Base-by-base conservation (phyloP, 2,113 vertebrate species). In the Syrrhaptes paradoxus region DNA sequence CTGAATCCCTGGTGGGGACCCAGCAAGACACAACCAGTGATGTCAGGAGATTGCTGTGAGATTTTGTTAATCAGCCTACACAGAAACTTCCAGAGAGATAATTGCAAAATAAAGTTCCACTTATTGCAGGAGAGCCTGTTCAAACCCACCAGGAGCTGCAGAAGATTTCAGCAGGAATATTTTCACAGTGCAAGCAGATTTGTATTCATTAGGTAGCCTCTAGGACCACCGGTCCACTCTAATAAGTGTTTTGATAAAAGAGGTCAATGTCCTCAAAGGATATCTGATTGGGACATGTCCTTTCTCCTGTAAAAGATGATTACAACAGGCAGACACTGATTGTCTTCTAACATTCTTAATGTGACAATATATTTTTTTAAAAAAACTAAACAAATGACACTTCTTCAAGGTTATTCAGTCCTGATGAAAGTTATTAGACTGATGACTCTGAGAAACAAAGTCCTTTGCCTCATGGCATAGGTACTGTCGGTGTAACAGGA, bases 171-270 rank as follows among this genome's bases (percentile, higher is more conserved):
- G 59, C n/a, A 84, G 41, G 48, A 77, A 52, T 52, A 24, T 6
- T 95, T 71, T 73, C 19, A 58, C 2, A 4, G 43, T 68, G 34
- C 41, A 68, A 63, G 34, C n/a, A 61, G n/a, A 80, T 96, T 87
- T 89, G 21, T 87, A 92, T 93, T 95, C 87, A 71, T 85, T 48
- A 82, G 9, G 36, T 61, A 72, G 43, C 28, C 13, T 86, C 58
- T 34, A 67, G 66, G 66, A 87, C 16, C 34, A 54, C 28, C 49
- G 55, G 79, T 75, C 85, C 67, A 71, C 54, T 85, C 51, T 77
- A 89, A 76, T 74, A 94, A 82, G 22, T 68, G 51, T 51, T 84
- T 62, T 95, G 90, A 87, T 95, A 88, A 94, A 96, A 71, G n/a
- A 94, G 66, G 71, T 95, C 77, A 2, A 2, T 51, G 63, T 81